Evolutionary conservation across 1,140 invertebrate genomes (phyloP), one percentile per base, ranked within the genome.

Genomic region (Pseudoatta argentina): DNA sequence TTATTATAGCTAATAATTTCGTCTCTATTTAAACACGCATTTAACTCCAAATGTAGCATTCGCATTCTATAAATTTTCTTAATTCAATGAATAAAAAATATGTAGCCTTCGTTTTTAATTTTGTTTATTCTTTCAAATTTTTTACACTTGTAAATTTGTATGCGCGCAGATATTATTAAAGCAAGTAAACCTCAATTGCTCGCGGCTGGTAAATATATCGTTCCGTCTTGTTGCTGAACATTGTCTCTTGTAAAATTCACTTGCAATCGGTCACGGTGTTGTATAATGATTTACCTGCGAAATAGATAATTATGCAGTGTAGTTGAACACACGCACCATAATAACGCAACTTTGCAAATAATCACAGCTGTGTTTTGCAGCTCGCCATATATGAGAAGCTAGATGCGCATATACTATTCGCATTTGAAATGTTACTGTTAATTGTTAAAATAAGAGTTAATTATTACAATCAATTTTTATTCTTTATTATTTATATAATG

Each of bases 211-310:
- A 44, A 67, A 55, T 61, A 73, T 44, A 73, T 61, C 79, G 48
- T 63, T 83, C 48, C 55, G 79, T 82, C 79, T 83, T 83, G 69
- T 55, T 82, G 3, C 67, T 44, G 55, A 73, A 73, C 53, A 8
- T 72, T 73, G 55, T 39, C 79, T 27, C 67, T 64, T 83, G 79
- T 83, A 73, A 83, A 83, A 83, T 83, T 61, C 24, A 83, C 67
- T 73, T 61, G 67, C 79, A 61, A 73, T 73, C 39, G 67, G 39
- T 30, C 67, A 61, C 24, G 67, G 44, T 14, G 66, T 6, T 73
- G 18, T 83, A 83, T 73, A 61, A 73, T 73, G 79, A 83, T 83
- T 83, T 73, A 59, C 78, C 78, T 81, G 39, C 14, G 67, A 83
- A 83, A 83, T 83, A 83, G 69, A 83, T 83, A 83, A 83, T 83